Evolutionary conservation across 2,888 invertebrate species (phyloP).

Genomic region (Leptinotarsa haldemani): DNA sequence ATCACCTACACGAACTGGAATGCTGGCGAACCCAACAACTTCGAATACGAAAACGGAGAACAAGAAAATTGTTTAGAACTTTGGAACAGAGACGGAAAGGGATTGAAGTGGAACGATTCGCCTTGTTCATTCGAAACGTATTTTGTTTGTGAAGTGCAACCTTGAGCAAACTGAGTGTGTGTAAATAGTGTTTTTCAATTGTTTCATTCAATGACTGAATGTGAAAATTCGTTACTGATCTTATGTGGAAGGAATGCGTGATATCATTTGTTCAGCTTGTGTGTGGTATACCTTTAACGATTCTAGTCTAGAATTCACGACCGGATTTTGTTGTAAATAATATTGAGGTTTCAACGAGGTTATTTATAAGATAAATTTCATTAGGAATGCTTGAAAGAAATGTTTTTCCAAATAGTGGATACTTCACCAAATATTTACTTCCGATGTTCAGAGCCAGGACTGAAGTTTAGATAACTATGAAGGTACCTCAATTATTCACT

Average conservation of each 20-base stretch:
- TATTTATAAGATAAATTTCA: no score
- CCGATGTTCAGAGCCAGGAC: no score
- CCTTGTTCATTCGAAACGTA: constrained; percentile 94
- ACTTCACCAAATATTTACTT: no score
- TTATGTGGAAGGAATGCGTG: neutral
- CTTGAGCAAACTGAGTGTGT: constrained; percentile 26
- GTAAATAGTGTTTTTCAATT: constrained; percentile 18
- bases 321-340: no score
- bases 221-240: neutral
- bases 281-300: neutral
- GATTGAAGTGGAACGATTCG: constrained; percentile 93
- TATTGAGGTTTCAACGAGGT: no score
- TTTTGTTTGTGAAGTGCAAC: constrained; percentile 88
- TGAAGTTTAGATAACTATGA: no score
- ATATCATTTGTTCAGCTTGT: neutral
- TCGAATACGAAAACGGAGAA: constrained; percentile 92
- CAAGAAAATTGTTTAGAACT: constrained; percentile 92
- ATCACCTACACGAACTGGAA: constrained; percentile 94
- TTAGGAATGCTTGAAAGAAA: no score
- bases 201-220: neutral
- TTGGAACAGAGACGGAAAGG: constrained; percentile 93
- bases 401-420: no score
- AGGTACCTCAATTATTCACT: no score
- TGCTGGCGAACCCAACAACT: constrained; percentile 93
- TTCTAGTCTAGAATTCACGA: neutral